Base-by-base conservation (phyloP, 2,113 vertebrate species). In the Onychostruthus taczanowskii region DNA sequence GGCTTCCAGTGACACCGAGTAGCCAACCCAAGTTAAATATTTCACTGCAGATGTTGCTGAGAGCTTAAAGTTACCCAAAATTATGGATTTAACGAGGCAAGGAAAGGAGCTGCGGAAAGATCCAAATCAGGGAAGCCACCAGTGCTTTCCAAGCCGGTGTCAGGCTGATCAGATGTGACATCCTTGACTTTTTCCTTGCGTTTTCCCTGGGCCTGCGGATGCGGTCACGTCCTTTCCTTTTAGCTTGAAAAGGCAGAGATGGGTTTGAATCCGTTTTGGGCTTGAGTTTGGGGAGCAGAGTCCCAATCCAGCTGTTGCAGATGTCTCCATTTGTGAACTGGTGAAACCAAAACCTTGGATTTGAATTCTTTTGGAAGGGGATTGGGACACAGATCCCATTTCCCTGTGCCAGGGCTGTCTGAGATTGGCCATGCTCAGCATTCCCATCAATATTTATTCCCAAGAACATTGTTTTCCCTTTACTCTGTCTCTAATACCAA, bases 21-120 rank as follows among this genome's bases (percentile, higher is more conserved):
- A 95, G 89, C 89, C 95, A 94, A 69, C 89, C 93, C 95, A 88
- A 95, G 91, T 50, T 66, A 83, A 96, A 96, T 83, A 84, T 94
- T 95, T 87, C 63, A 50, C 84, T 95, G 91, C 95, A 91, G 93
- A 95, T 93, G 91, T 96, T 96, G 90, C 91, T 75, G 80, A 87
- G 95, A 76, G 91, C 93, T 74, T 47, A 18, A 74, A 91, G 87
- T 97, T 93, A 33, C 73, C 93, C 80, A 35, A 87, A 95, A 93
- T 94, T 33, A 77, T 1, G 89, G 31, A 13, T 74, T 89, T 77
- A 88, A 93, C 4, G 78, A 95, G 89, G 93, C 84, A 70, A 26
- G 83, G 67, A 35, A 47, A 90, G 94, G 86, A 77, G 93, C 89
- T 95, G 94, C 50, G 52, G 90, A 28, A 66, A 59, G 89, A 69